Evolutionary conservation across 2,888 invertebrate species (phyloP).

Genomic region (Alsophila aescularia): DNA sequence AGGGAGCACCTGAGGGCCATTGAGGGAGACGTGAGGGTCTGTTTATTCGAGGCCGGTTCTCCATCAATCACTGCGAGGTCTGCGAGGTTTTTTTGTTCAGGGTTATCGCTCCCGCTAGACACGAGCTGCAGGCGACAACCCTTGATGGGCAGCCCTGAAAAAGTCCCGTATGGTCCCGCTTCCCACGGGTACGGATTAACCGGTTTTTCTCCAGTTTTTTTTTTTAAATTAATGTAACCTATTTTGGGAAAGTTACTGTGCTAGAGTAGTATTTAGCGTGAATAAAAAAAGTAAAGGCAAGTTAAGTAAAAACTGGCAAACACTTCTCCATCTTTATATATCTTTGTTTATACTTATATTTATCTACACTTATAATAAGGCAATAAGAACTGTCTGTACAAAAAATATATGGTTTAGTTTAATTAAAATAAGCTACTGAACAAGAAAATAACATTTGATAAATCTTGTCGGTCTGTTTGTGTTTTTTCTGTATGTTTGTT

Average conservation of each 20-base stretch:
- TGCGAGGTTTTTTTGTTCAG: conserved; percentile 69
- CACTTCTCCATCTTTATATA: too few species aligned
- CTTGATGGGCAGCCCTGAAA: conserved; percentile 52
- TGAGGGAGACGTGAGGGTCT: conserved; percentile 64
- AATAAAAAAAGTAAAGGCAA: too few species aligned
- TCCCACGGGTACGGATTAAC: conserved; percentile 20
- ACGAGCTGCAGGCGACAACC: conserved; percentile 57
- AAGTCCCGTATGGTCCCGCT: conserved; percentile 46
- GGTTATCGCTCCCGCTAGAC: conserved; percentile 67
- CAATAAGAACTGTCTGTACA: too few species aligned
- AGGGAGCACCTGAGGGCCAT: conserved; percentile 66
- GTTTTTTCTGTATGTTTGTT: too few species aligned
- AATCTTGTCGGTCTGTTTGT: too few species aligned
- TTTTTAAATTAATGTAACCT: conserved; percentile 10
- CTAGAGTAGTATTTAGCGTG: too few species aligned
- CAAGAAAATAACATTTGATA: too few species aligned
- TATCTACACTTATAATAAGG: too few species aligned
- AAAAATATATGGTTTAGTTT: too few species aligned
- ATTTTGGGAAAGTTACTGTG: not conserved
- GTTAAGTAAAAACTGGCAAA: too few species aligned
- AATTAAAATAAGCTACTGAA: too few species aligned
- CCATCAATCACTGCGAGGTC: conserved; percentile 73
- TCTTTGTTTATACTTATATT: too few species aligned
- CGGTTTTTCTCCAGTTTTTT: conserved; percentile 9
- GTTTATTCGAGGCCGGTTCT: conserved; percentile 69